phyloP scores from a whole-genome alignment of 2,797 vertebrate species.

The Coreius guichenoti region DNA sequence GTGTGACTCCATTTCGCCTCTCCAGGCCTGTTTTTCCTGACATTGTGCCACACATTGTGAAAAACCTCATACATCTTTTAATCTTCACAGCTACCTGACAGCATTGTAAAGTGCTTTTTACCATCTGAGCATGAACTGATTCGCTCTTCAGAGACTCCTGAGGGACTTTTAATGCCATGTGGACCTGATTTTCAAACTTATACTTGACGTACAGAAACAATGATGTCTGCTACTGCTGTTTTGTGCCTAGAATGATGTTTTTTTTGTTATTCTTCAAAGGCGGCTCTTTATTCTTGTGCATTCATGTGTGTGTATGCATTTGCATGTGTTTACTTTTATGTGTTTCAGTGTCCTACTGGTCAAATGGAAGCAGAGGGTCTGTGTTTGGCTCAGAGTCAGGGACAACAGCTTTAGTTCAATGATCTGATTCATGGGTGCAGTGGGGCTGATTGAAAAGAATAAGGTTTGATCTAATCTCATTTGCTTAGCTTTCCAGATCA shows the following conservation, averaged over 20 bases:
- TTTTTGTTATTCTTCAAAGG: not conserved
- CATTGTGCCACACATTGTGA: conserved; percentile 9
- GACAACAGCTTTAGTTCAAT: conserved; percentile 50
- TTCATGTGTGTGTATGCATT: conserved; percentile 41
- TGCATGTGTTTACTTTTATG: conserved; percentile 32
- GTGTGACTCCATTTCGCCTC: conserved; percentile 1
- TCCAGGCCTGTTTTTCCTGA: conserved; percentile 15
- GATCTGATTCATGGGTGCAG: conserved; percentile 44
- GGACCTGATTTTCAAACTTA: conserved; percentile 21
- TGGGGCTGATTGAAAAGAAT: conserved; percentile 37
- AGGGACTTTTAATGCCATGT: not conserved
- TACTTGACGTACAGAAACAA: conserved; percentile 20
- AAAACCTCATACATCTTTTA: conserved; percentile 42
- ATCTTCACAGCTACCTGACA: conserved; percentile 27
- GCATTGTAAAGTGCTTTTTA: conserved; percentile 21
- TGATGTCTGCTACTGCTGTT: not conserved
- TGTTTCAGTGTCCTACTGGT: conserved; percentile 27
- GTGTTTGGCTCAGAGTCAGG: conserved; percentile 43
- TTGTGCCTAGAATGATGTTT: conserved; percentile 1
- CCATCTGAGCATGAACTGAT: not conserved
- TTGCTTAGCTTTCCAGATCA: conserved; percentile 69
- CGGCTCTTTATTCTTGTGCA: conserved; percentile 9
- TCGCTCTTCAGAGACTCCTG: not conserved
- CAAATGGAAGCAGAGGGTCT: conserved; percentile 44
- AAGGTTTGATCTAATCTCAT: conserved; percentile 63